Evolutionary conservation across 1,140 invertebrate genomes (phyloP).

Genomic region (Brachionus asplanchnoidis): DNA sequence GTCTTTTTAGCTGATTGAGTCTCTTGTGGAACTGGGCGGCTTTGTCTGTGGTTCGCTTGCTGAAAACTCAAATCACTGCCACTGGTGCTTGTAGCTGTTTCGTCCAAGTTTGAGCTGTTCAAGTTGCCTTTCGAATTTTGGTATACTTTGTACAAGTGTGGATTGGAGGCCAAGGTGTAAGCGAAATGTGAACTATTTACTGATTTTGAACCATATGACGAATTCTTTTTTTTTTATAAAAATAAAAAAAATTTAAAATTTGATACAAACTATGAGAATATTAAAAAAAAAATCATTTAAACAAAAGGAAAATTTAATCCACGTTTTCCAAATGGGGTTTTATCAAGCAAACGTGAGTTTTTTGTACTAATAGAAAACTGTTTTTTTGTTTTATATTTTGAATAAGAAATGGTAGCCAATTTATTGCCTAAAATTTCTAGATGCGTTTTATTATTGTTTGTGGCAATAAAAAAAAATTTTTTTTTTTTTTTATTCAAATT

Average conservation of each 20-base stretch:
- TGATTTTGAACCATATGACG: not conserved
- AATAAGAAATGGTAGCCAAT: not conserved
- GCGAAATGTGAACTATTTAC: not conserved
- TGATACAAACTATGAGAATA: not conserved
- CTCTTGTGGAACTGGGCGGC: not conserved
- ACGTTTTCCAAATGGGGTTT: not conserved
- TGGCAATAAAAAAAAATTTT: not conserved
- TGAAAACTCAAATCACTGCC: conserved; percentile 15
- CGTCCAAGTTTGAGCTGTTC: not conserved
- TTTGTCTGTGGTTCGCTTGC: not conserved
- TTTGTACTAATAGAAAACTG: not conserved
- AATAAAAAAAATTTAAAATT: not conserved
- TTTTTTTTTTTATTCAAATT: not conserved
- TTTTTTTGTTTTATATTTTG: not conserved
- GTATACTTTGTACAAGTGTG: conserved; percentile 9
- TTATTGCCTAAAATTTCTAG: not conserved
- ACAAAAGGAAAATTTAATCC: not conserved
- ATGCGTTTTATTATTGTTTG: not conserved
- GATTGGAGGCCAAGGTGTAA: not conserved
- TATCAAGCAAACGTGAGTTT: not conserved
- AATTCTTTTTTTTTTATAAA: not conserved
- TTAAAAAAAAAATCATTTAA: not conserved
- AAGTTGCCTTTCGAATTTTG: conserved; percentile 15
- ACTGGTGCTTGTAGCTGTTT: not conserved
- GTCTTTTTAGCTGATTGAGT: conserved; percentile 1